Evolutionary conservation across 2,113 vertebrate species (phyloP).

Genomic region (Podilymbus podiceps): DNA sequence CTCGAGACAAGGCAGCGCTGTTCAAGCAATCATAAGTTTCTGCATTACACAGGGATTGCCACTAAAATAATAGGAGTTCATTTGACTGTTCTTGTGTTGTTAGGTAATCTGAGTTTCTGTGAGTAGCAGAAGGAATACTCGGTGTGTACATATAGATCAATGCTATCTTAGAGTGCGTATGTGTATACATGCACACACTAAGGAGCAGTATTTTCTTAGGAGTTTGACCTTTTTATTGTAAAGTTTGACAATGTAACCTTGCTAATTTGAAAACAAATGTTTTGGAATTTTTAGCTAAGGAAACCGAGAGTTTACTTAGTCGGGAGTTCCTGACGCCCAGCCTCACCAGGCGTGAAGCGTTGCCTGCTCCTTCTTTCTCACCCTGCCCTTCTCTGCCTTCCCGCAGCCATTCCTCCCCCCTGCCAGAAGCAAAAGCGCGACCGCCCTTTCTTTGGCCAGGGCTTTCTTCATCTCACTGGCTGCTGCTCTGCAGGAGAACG

Average conservation of each 20-base stretch:
- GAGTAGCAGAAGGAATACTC: neutral
- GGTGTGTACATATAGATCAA: accelerated
- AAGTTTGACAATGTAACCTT: neutral
- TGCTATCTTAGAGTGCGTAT: too few species aligned
- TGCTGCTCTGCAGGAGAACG: conserved; percentile 33
- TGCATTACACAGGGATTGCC: accelerated
- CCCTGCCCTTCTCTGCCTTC: neutral
- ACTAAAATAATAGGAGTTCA: neutral
- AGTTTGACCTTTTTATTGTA: neutral
- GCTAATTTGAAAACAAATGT: neutral
- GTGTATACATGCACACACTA: too few species aligned
- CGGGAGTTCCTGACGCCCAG: neutral
- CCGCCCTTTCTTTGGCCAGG: neutral
- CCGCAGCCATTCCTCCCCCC: neutral
- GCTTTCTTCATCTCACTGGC: neutral
- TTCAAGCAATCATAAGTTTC: accelerated
- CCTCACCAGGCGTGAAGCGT: accelerated
- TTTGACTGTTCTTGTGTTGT: accelerated
- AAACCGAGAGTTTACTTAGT: neutral
- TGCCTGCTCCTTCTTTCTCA: neutral
- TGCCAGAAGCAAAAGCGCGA: accelerated
- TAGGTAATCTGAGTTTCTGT: neutral
- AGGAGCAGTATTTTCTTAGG: neutral
- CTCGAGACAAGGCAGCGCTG: accelerated
- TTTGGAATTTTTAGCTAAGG: neutral